Conservation (phyloP, 1,140 invertebrate species). For the Chrysomallon squamiferum region DNA sequence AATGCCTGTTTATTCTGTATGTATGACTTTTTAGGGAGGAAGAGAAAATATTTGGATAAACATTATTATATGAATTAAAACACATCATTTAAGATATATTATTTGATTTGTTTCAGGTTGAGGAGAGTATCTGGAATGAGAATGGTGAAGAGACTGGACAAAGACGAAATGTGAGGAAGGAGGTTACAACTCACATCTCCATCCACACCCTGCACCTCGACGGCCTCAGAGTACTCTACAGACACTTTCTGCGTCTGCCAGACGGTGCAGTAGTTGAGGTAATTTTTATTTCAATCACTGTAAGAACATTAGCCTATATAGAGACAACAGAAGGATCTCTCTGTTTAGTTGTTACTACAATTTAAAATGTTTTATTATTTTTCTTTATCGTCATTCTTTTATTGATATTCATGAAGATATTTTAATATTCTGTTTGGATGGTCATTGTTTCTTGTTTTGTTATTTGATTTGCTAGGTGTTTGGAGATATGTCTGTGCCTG, state of each 20-base stretch:
- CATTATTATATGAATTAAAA: no score
- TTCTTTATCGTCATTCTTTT: no score
- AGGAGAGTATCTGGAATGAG: slow-evolving; percentile 56
- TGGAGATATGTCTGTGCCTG: slow-evolving; percentile 56
- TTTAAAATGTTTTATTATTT: no score
- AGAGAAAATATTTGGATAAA: neutral
- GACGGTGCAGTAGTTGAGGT: slow-evolving; percentile 61
- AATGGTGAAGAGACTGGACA: slow-evolving; percentile 31
- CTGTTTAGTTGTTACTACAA: no score
- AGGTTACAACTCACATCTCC: slow-evolving; percentile 59
- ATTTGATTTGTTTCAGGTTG: slow-evolving; percentile 18
- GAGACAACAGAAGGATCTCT: no score
- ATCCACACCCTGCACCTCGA: slow-evolving; percentile 59
- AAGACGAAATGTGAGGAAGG: slow-evolving; percentile 32
- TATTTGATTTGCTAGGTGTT: slow-evolving; percentile 44
- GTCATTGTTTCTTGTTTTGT: neutral
- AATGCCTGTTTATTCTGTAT: neutral
- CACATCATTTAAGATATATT: no score
- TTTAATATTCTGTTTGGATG: no score
- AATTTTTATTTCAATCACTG: no score
- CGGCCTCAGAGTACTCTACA: slow-evolving; percentile 54
- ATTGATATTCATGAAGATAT: no score
- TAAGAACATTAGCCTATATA: no score
- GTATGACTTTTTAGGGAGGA: neutral
- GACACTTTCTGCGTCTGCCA: slow-evolving; percentile 58